Percentiles rank a stretch among this genome's conserved stretches.
Conservation (phyloP, 2,888 invertebrate genomes). For the Sesia apiformis region DNA sequence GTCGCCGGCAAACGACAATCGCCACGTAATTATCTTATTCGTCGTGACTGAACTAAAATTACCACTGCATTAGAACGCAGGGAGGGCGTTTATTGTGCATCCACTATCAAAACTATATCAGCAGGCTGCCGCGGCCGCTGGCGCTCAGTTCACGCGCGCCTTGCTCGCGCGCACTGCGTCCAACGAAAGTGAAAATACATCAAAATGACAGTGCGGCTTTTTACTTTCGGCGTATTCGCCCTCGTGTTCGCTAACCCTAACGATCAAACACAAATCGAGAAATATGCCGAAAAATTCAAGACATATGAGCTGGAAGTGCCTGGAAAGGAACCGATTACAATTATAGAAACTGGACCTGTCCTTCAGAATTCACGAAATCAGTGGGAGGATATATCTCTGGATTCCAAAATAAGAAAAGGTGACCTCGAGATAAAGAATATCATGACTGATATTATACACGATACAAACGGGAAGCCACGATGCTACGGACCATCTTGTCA, state of each 20-base stretch:
- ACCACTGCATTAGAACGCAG: conserved; percentile 64
- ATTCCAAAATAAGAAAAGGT: conserved; percentile 27
- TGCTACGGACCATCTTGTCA: conserved; percentile 67
- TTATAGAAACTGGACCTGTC: conserved; percentile 63
- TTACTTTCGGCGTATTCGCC: conserved; percentile 40
- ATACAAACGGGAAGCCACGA: conserved; percentile 42
- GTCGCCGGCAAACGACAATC: conserved; percentile 55
- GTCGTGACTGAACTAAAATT: conserved; percentile 66
- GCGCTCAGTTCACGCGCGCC: conserved; percentile 60
- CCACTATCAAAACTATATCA: conserved; percentile 70
- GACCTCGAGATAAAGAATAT: conserved; percentile 51
- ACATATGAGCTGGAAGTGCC: conserved; percentile 73
- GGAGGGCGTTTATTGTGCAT: conserved; percentile 60
- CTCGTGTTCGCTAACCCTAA: conserved; percentile 36
- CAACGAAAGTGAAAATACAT: conserved; percentile 59
- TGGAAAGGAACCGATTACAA: conserved; percentile 72
- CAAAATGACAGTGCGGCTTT: conserved; percentile 59
- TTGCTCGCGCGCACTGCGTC: conserved; percentile 48
- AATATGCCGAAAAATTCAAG: conserved; percentile 49
- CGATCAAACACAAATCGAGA: conserved; percentile 43
- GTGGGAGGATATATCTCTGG: conserved; percentile 30
- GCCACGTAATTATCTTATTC: conserved; percentile 66
- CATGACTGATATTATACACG: conserved; percentile 59
- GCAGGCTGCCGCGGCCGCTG: conserved; percentile 34
- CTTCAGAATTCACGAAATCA: conserved; percentile 20